Evolutionary conservation across 2,888 invertebrate species (phyloP).

Genomic region (Tipula lateralis): DNA sequence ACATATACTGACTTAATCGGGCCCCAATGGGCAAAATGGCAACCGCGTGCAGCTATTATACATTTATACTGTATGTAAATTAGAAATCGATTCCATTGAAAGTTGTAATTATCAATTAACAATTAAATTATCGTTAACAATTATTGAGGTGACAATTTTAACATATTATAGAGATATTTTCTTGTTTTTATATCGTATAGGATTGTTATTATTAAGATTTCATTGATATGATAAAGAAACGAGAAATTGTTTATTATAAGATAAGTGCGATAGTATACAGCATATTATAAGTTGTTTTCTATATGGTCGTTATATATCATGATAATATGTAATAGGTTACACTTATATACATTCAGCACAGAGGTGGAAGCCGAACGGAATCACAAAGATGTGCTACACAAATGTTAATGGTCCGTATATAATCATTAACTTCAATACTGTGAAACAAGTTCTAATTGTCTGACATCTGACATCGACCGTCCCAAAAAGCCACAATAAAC

Average conservation of each 20-base stretch:
- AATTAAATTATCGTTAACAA: slow-evolving; percentile 7
- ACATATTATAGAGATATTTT: neutral
- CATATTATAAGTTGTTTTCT: neutral
- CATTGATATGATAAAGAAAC: neutral
- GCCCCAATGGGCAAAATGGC: neutral
- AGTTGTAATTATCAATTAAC: neutral
- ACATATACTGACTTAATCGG: neutral
- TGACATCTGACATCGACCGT: neutral
- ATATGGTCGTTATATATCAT: neutral
- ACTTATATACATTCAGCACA: neutral
- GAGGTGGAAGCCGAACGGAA: neutral
- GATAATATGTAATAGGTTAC: neutral
- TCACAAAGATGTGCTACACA: neutral
- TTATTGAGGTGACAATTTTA: slow-evolving; percentile 15
- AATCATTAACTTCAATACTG: neutral
- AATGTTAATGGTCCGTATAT: neutral
- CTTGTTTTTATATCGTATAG: neutral
- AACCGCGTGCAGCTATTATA: neutral
- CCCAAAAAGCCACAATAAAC: neutral
- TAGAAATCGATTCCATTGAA: neutral
- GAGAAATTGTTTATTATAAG: neutral
- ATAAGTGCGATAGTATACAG: neutral
- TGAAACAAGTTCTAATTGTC: neutral
- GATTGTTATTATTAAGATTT: neutral
- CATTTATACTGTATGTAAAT: neutral